phyloP scores from a whole-genome alignment of 2,888 invertebrate genomes.

The Amblyjoppa proteus region DNA sequence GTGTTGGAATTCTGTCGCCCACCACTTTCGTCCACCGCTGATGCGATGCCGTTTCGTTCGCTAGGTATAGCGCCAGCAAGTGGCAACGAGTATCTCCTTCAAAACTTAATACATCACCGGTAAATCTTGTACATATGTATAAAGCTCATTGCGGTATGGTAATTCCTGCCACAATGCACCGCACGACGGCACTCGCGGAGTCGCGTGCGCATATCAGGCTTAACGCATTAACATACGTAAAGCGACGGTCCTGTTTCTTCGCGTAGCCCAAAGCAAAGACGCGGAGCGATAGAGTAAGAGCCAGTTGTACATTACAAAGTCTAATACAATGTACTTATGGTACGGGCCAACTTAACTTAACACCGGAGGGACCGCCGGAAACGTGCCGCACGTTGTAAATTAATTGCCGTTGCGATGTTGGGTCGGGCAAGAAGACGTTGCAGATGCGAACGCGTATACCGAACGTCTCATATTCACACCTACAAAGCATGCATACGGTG shows the following conservation, averaged over 20 bases:
- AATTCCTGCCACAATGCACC: conserved; percentile 70
- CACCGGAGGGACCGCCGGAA: conserved; percentile 63
- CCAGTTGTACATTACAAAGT: conserved; percentile 77
- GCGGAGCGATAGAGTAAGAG: conserved; percentile 38
- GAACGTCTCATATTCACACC: background rate
- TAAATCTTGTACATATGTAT: conserved; percentile 50
- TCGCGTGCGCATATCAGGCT: conserved; percentile 74
- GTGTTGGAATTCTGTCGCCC: background rate
- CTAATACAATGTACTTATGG: conserved; percentile 74
- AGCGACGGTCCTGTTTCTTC: conserved; percentile 67
- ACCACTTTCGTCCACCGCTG: background rate
- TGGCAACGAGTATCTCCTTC: conserved; percentile 9
- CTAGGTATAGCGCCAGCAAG: background rate
- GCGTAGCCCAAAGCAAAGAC: conserved; percentile 30
- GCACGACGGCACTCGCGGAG: conserved; percentile 47
- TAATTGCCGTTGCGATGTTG: conserved; percentile 60
- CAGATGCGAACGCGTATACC: conserved; percentile 7
- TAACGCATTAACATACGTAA: conserved; percentile 79
- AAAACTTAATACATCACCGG: conserved; percentile 22
- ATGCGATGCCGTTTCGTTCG: background rate
- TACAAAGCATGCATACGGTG: background rate
- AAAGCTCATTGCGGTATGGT: conserved; percentile 70
- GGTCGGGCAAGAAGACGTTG: conserved; percentile 25
- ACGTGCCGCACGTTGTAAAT: conserved; percentile 67
- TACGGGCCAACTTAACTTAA: conserved; percentile 63